Evolutionary conservation across 2,113 vertebrate species (phyloP).

Genomic region (Tragulus kanchil): DNA sequence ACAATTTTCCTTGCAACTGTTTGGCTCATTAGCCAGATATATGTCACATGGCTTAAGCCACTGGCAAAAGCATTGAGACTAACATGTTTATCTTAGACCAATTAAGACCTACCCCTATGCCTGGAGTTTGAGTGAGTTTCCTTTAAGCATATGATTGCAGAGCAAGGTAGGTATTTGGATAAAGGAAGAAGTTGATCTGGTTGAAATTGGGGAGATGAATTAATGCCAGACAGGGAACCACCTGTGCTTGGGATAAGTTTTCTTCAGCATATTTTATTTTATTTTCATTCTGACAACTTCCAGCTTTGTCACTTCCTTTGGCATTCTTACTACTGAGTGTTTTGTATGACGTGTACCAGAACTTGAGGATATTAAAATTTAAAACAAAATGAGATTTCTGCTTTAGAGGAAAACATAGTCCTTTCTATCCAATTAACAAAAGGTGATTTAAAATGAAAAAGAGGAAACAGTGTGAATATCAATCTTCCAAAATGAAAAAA

Average conservation of each 20-base stretch:
- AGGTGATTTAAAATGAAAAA: neutral
- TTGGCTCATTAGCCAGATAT: neutral
- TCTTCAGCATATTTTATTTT: neutral
- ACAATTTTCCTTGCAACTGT: neutral
- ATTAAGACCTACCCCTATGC: neutral
- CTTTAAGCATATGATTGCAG: neutral
- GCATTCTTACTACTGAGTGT: neutral
- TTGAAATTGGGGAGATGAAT: neutral
- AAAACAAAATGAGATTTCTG: neutral
- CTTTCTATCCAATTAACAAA: neutral
- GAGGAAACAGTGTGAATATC: neutral
- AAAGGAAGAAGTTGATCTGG: neutral
- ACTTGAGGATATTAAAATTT: neutral
- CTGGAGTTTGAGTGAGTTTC: neutral
- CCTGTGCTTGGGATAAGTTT: neutral
- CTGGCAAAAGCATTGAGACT: neutral
- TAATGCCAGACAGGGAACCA: neutral
- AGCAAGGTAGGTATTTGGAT: neutral
- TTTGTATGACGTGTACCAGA: neutral
- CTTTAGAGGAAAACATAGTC: neutral
- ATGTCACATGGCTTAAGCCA: neutral
- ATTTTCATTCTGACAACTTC: neutral
- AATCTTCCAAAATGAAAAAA: neutral
- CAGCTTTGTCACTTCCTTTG: neutral
- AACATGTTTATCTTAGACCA: neutral